Base-by-base conservation (phyloP, 2,113 vertebrate species). In the Daboia siamensis region DNA sequence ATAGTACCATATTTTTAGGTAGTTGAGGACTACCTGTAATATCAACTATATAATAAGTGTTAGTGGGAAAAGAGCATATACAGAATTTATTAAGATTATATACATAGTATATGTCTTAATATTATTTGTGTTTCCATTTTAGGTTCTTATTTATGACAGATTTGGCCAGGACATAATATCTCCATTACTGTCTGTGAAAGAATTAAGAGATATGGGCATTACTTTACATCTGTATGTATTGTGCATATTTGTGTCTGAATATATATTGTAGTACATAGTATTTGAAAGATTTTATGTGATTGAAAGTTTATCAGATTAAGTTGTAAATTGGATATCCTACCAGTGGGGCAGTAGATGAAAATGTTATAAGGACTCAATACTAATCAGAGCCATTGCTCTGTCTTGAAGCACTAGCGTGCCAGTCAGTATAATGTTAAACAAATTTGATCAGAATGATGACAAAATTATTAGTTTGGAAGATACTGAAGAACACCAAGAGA, bases 101-200 rank as follows among this genome's bases (percentile, higher is more conserved):
- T 9, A 52, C 13, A 46, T 86, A 39, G 6, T 90, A 8, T 61
- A 51, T 86, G 39, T 54, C 33, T 56, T 86, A 59, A 33, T 91
- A 69, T 9, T 48, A 21, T 61, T 24, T 57, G 15, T 88, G 5
- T 56, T 24, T 90, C 10, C 87, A 21, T 96, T 96, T 91, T 94
- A 99, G 99, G 98, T 99, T 94, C 97, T 99, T 91, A 98, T 99
- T 96, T 99, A 99, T 96, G 99, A 99, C 96, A 97, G 99, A 94
- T 99, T 99, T 95, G 99, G 99, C n/a, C 99, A 99, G 96, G 99
- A 99, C 96, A 99, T 99, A 95, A 99, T 99, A 96, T 99, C 99
- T 89, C 99, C 99, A 23, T 97, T 99, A 95, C 96, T 99, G 26
- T 98, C 99, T 21, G 99, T 99, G 96, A 99, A 99, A 97, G 99